Evolutionary conservation across 1,140 invertebrate genomes (phyloP).

Genomic region (Philotrypesis tridentata): DNA sequence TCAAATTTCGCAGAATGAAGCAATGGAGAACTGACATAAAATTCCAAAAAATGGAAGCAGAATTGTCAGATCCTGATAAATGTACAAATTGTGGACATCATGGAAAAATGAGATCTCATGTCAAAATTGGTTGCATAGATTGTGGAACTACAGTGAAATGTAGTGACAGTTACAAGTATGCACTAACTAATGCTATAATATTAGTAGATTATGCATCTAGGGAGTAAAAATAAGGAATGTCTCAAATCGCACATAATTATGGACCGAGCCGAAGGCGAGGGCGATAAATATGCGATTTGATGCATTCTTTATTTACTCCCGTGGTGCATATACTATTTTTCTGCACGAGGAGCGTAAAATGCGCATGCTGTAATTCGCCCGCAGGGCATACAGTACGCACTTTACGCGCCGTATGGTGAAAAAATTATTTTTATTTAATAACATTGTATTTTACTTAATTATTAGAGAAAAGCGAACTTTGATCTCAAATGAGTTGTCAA

Average conservation of each 20-base stretch:
- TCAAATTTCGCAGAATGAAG: conserved; percentile 69
- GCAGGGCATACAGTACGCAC: too few species aligned
- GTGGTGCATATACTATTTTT: too few species aligned
- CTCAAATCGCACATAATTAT: too few species aligned
- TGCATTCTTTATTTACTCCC: too few species aligned
- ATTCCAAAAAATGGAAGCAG: conserved; percentile 74
- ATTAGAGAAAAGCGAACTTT: conserved; percentile 76
- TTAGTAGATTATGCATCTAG: too few species aligned
- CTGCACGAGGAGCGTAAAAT: too few species aligned
- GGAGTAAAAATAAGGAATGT: too few species aligned
- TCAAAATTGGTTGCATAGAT: conserved; percentile 77
- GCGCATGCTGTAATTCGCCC: too few species aligned
- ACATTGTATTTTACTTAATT: conserved; percentile 52
- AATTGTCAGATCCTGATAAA: conserved; percentile 75
- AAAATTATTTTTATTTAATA: not conserved
- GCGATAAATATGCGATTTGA: too few species aligned
- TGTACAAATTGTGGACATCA: conserved; percentile 82
- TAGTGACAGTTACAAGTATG: conserved; percentile 77
- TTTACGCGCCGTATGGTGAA: too few species aligned
- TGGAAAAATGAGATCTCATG: conserved; percentile 77
- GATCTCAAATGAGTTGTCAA: conserved; percentile 80
- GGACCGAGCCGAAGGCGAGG: too few species aligned
- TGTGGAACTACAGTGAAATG: conserved; percentile 79
- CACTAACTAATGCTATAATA: conserved; percentile 21
- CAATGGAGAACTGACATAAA: conserved; percentile 76